A percentile compares a stretch with the other conserved stretches of the same genome.
phyloP scores from a whole-genome alignment of 1,140 invertebrate species.

The Oppia nitens region DNA sequence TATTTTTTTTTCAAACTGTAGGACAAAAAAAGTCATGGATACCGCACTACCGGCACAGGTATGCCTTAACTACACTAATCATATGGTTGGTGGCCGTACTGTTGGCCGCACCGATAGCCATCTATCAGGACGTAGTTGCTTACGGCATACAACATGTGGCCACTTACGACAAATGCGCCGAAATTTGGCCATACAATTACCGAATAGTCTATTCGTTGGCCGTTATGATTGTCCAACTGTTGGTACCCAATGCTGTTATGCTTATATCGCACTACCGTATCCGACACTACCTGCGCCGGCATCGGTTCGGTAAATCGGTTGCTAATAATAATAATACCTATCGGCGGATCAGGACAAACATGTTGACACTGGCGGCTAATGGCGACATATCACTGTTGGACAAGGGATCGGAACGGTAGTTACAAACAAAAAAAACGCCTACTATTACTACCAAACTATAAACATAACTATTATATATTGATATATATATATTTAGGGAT shows the following conservation, averaged over 20 bases:
- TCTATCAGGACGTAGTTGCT: conserved; percentile 31
- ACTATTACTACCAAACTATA: too few species aligned
- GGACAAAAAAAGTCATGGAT: too few species aligned
- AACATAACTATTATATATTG: too few species aligned
- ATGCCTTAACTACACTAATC: conserved; percentile 18
- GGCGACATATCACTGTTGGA: too few species aligned
- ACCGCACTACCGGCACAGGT: not conserved
- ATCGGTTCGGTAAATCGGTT: not conserved
- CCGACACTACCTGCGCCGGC: conserved; percentile 30
- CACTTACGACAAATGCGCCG: conserved; percentile 30
- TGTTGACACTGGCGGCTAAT: too few species aligned
- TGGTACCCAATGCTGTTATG: conserved; percentile 37
- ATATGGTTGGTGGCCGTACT: conserved; percentile 38
- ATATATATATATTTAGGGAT: too few species aligned
- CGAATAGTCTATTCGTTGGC: conserved; percentile 35
- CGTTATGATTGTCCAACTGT: conserved; percentile 36
- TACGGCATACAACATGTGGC: conserved; percentile 26
- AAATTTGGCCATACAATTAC: conserved; percentile 30
- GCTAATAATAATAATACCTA: too few species aligned
- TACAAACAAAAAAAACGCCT: too few species aligned
- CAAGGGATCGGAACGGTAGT: too few species aligned
- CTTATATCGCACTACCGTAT: conserved; percentile 36
- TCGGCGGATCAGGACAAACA: too few species aligned
- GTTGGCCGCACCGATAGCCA: conserved; percentile 33
- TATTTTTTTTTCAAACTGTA: too few species aligned